Conservation (phyloP, 1,140 invertebrate genomes). For the Propsilocerus akamusi region DNA sequence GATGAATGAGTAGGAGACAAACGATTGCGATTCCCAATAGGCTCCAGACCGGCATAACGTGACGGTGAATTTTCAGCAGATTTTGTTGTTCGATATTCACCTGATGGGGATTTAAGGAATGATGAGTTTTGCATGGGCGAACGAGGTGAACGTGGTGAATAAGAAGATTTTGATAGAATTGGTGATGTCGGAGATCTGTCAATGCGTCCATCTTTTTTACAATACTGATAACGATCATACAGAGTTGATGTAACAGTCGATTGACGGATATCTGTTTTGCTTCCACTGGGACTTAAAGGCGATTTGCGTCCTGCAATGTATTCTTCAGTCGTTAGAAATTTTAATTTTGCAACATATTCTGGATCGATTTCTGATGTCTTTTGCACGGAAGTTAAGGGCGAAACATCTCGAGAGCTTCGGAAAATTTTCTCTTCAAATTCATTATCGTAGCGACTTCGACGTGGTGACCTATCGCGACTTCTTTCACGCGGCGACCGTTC, state of each 20-base stretch:
- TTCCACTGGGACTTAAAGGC: conserved; percentile 15
- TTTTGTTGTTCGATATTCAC: conserved; percentile 5
- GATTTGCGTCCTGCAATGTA: conserved; percentile 4
- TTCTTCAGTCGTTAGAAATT: background rate
- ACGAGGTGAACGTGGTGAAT: too few species aligned
- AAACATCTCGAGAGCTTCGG: conserved; percentile 23
- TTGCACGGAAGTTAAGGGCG: background rate
- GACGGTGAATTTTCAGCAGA: conserved; percentile 7
- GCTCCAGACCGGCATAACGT: background rate
- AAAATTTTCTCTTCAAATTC: conserved; percentile 19
- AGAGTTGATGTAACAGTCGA: conserved; percentile 23
- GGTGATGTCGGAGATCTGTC: conserved; percentile 16
- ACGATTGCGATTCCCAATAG: background rate
- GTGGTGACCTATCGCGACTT: conserved; percentile 17
- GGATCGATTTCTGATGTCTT: conserved; percentile 5
- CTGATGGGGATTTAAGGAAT: conserved; percentile 6
- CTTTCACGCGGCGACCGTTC: conserved; percentile 16
- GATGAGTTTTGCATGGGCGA: too few species aligned
- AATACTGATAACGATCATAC: conserved; percentile 21
- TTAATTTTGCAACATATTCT: conserved; percentile 5
- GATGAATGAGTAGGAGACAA: background rate
- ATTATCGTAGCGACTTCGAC: conserved; percentile 10
- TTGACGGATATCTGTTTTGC: conserved; percentile 21
- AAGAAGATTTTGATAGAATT: conserved; percentile 14
- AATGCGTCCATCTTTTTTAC: conserved; percentile 17